These are phyloP conservation scores for Andinoacara biseriatus DNA, from an alignment of 2,113 vertebrate genomes.

Conservation along the genomic window DNA sequence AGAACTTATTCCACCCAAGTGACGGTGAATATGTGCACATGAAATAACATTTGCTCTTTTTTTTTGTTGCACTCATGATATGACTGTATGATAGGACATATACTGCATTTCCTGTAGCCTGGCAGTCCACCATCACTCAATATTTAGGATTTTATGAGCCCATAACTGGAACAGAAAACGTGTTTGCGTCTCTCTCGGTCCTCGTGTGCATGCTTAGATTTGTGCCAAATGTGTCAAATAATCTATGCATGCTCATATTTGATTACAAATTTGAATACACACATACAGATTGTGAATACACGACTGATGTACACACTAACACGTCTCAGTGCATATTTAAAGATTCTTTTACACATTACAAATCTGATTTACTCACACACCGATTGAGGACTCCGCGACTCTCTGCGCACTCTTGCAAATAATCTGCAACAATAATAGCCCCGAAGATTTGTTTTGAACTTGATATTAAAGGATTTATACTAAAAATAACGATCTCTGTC, in stretches of 20 bases:
- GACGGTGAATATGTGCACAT: background rate
- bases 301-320: background rate
- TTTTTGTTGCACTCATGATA: background rate
- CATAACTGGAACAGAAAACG: background rate
- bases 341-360: background rate
- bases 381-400: background rate
- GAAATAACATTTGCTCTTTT: background rate
- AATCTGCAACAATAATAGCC: conserved; percentile 7
- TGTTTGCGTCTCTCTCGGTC: background rate
- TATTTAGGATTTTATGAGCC: background rate
- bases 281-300: background rate
- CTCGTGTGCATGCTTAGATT: background rate
- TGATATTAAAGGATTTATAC: background rate
- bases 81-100: background rate
- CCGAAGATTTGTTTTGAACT: background rate
- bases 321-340: background rate
- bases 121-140: background rate
- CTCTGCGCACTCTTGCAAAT: background rate
- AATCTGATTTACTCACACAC: conserved; percentile 5
- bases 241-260: background rate
- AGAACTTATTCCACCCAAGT: background rate
- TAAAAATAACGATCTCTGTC: background rate
- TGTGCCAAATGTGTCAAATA: background rate
- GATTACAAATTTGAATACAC: background rate
- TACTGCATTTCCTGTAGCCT: background rate